Evolutionary conservation across 2,797 vertebrate species (phyloP), one percentile per base, ranked within the genome.

Genomic region (Apodemus agrarius): DNA sequence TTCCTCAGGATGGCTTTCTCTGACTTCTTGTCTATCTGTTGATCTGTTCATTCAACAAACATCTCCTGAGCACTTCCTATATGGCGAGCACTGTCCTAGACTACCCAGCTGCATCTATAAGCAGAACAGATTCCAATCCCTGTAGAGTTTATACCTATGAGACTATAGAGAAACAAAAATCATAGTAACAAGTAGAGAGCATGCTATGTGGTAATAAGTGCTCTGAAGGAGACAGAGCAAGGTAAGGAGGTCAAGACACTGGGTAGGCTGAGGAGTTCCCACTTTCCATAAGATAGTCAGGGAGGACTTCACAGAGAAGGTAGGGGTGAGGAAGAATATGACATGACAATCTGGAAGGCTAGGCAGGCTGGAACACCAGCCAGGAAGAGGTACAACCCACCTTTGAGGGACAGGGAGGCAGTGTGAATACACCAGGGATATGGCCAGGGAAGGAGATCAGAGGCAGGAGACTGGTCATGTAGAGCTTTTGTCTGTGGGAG

Each of bases 1-100:
- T 40, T 81, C 46, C 54, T 80, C 84, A 84, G 29, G 31, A 78
- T 69, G 69, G 11, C 54, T 88, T 91, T 92, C 37, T 61, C 46
- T 91, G 34, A 72, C 54, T 67, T 88, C 29, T 16, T 59, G 26
- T 7, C 75, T 61, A 67, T 79, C 67, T 21, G 46, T 69, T 90
- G 65, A 84, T 34, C 79, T 65, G 72, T 84, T 84, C 82, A 72
- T n/a, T 94, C 74, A 95, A 22, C 54, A 90, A 89, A 76, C 17
- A 91, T 93, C 89, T 81, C 76, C 22, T 22, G 61, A 88, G 57
- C 22, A 87, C 12, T 10, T 40, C 37, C 21, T 13, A 6, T 19
- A 14, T 40, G 1, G 8, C 78, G 79, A 49, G 54, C 37, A 65
- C 34, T 22, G 17, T 90, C 76, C n/a, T 83, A 43, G 63, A 85